A percentile compares a stretch with the other conserved stretches of the same genome.
These are phyloP conservation scores for Carposina sasakii DNA, from an alignment of 1,140 invertebrate genomes.

Conservation along the genomic window DNA sequence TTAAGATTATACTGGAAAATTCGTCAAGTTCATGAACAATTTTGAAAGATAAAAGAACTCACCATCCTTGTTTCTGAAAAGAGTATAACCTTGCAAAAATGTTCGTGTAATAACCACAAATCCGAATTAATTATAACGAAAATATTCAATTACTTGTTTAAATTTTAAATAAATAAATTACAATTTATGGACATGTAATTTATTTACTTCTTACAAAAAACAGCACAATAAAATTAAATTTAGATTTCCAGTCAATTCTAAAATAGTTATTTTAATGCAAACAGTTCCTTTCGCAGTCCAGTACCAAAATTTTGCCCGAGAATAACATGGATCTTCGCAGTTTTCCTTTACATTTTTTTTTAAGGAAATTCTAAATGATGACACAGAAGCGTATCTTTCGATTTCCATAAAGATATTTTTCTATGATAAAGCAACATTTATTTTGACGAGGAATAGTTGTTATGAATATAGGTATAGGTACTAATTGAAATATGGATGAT, in stretches of 20 bases:
- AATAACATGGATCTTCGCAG: constrained; percentile 65
- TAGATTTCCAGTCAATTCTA: background rate
- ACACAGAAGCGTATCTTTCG: constrained; percentile 38
- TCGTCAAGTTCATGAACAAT: constrained; percentile 51
- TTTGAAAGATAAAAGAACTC: constrained; percentile 60
- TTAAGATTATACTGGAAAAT: no score
- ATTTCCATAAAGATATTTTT: constrained; percentile 25
- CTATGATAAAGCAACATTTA: constrained; percentile 47
- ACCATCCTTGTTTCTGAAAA: constrained; percentile 68
- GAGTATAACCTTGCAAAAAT: constrained; percentile 59
- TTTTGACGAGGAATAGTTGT: constrained; percentile 42
- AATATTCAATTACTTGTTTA: background rate
- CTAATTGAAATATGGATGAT: constrained; percentile 56
- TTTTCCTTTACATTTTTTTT: constrained; percentile 49
- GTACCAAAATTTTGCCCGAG: constrained; percentile 47
- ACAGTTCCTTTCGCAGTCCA: constrained; percentile 51
- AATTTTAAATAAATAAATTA: background rate
- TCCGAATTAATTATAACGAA: no score
- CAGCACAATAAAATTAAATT: background rate
- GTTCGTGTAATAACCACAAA: constrained; percentile 46
- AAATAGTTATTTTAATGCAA: constrained; percentile 19
- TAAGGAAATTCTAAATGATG: constrained; percentile 37
- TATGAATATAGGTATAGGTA: background rate
- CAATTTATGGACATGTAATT: background rate
- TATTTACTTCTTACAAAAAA: background rate